Base-by-base conservation (phyloP, 2,888 invertebrate genomes). In the Cepaea hortensis region DNA sequence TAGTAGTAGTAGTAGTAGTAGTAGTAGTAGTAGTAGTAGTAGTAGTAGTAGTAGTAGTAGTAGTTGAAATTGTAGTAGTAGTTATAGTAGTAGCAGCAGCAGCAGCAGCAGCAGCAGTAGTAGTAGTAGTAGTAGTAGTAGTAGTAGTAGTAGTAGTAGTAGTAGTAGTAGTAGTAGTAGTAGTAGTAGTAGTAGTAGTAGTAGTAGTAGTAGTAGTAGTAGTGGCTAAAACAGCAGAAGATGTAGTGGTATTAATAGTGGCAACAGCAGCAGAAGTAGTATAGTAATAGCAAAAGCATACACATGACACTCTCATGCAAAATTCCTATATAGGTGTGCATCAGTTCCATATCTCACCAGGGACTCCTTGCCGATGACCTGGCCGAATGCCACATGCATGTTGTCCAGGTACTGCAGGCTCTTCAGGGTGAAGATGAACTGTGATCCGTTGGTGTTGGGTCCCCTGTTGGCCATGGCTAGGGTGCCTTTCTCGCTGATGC, bases 401-500 rank as follows among this genome's bases (percentile, higher is more conserved):
- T 91, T 91, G 88, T 95, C 94, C 79, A 95, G 89, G 93, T 93
- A 94, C 84, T 94, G 91, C 70, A 94, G 92, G 85, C 92, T 93
- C 87, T 90, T 92, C 76, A 94, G 91, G 23, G 93, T 89, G 88
- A 95, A 92, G 91, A 93, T 94, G 92, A 94, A 95, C 91, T 95
- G 95, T 9, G 94, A 94, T 20, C 94, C 94, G 90, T 95, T 95
- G n/a, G 93, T 93, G 90, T 95, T 93, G 85, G 89, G 89, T 13
- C 95, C 95, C 88, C 93, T 92, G 90, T 95, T 95, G 18, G 95
- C 94, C 95, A 95, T 95, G 85, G 94, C 92, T 6, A 95, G 92
- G 90, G 93, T 93, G n/a, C 95, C 95, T 9, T 91, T 89, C 72
- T 92, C 91, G 70, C 92, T 91, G 91, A 94, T 93, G 86, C 93